Evolutionary conservation across 2,113 vertebrate genomes (phyloP).

Genomic region (Elachura formosa): DNA sequence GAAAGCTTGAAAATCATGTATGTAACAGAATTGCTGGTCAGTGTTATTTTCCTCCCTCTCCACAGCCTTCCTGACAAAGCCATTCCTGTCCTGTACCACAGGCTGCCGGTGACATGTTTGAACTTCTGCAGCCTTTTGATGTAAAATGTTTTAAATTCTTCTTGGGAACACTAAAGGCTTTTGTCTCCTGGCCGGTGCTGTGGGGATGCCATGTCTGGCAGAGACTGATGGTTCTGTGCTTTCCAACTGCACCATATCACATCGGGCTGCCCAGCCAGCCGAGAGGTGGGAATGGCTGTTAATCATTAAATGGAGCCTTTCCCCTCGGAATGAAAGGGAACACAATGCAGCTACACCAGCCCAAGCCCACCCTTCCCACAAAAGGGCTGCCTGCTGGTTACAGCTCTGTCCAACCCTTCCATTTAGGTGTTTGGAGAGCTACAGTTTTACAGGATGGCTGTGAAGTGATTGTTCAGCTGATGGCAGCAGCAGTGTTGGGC

Average conservation of each 20-base stretch:
- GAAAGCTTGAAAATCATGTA: background rate
- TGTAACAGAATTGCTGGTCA: background rate
- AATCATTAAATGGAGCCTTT: background rate
- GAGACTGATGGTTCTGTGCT: background rate
- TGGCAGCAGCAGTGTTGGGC: background rate
- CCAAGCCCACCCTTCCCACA: background rate
- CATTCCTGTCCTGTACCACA: background rate
- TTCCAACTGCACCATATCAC: background rate
- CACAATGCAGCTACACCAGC: background rate
- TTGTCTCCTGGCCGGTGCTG: conserved; percentile 1
- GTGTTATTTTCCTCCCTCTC: background rate
- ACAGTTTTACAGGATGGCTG: background rate
- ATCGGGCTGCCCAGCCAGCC: background rate
- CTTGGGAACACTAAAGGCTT: conserved; percentile 34
- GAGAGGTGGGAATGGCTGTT: background rate
- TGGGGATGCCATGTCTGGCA: background rate
- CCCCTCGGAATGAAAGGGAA: background rate
- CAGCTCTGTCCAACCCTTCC: background rate
- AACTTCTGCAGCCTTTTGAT: conserved; percentile 45
- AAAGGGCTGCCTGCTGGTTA: background rate
- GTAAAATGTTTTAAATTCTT: conserved; percentile 59
- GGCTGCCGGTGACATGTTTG: conserved; percentile 2
- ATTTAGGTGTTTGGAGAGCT: background rate
- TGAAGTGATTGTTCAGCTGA: background rate
- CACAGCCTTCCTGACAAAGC: background rate